Evolutionary conservation across 2,888 invertebrate species (phyloP), one percentile per base, ranked within the genome.

Genomic region (Parnassius apollo): DNA sequence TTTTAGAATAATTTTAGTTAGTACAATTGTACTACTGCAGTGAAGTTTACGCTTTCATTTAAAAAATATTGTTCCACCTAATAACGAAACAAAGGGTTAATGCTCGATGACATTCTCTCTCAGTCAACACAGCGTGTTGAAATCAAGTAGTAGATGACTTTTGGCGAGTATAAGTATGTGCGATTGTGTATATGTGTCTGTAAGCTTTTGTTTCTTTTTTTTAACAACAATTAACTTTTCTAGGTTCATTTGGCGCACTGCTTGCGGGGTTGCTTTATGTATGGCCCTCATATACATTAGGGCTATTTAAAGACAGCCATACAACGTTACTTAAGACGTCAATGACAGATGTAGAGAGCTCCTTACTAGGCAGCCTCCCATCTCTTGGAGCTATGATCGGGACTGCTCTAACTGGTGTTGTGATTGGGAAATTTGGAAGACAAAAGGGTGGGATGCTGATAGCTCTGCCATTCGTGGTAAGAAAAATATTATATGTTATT

Each of bases 231-330:
- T n/a, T 46, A 9, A 42, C 61, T 13, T 54, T 78, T 75, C 1
- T 75, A 90, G 91, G 76, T 66, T 79, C 84, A n/a, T 78, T 81
- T 18, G 84, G 83, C 7, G 78, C 79, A 8, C 53, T 82, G 0
- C 61, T 81, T 0, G 82, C 83, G 78, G 91, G 86, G 2, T 13
- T 81, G 2, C 68, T 88, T 0, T 84, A 92, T 59, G 93, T 93
- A 1, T 94, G 94, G 94, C 88, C 93, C 0, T 94, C 94, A 0
- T 93, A 94, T 59, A 92, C 93, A 1, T 74, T 92, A 1, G 82
- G 86, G 0, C 76, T 86, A 12, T 83, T 93, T 51, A 81, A 88
- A 13, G 82, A 88, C 0, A 72, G 78, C 2, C 71, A 80, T 13
- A 83, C 90, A 0, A 92, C 92, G 0, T 74, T 93, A 0, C 81